These are phyloP conservation scores for Latrodectus elegans DNA, from an alignment of 2,888 invertebrate species.

Conservation along the genomic window DNA sequence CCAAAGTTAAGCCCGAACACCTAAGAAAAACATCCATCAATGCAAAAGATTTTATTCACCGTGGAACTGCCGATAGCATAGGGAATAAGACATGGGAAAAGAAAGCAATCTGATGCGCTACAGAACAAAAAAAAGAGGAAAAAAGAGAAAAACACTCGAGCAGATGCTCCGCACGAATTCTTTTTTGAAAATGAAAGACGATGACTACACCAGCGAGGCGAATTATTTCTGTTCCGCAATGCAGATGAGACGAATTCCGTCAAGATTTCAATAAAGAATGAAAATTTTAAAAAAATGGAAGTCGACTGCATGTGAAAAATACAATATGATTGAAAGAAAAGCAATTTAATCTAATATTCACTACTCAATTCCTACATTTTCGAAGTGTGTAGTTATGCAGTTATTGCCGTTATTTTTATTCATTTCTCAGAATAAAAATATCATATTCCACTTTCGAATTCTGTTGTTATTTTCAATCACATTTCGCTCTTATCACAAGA, in stretches of 20 bases:
- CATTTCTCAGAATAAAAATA: too few relatives aligned
- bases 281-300: neutral
- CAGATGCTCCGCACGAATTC: neutral
- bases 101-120: neutral
- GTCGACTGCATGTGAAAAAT: neutral
- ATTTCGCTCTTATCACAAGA: too few relatives aligned
- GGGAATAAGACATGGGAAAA: neutral
- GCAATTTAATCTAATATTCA: conserved; percentile 1
- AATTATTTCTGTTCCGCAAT: neutral
- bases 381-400: too few relatives aligned
- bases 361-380: neutral
- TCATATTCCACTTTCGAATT: too few relatives aligned
- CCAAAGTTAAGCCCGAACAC: neutral
- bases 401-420: too few relatives aligned
- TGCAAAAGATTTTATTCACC: neutral
- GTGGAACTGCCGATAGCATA: neutral
- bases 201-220: neutral
- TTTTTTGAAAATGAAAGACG: neutral
- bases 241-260: conserved; percentile 2
- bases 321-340: conserved; percentile 1
- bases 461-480: too few relatives aligned
- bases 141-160: neutral
- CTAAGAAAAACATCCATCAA: neutral
- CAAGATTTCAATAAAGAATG: neutral
- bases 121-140: neutral